Evolutionary conservation across 2,888 invertebrate species (phyloP).

Genomic region (Imbricaverruca yamaguchii): DNA sequence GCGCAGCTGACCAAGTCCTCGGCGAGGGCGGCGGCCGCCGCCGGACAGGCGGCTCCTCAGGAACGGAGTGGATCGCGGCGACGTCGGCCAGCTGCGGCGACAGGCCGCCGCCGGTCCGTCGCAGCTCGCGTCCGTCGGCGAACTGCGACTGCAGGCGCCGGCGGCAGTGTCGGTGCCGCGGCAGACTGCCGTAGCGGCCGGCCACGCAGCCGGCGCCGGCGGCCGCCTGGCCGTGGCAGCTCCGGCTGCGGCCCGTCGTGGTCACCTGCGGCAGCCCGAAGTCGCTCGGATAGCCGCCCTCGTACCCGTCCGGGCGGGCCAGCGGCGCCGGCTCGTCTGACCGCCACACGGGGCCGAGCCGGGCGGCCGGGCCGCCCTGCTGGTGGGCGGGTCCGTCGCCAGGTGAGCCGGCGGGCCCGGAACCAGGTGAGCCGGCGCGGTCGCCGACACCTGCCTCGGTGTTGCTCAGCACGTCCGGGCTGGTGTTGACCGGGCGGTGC

Average conservation of each 20-base stretch:
- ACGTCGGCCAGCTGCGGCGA: not conserved
- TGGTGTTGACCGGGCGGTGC: not conserved
- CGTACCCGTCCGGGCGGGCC: not conserved
- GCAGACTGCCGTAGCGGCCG: not conserved
- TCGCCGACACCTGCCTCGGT: not conserved
- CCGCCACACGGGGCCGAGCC: not conserved
- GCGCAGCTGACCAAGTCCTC: not conserved
- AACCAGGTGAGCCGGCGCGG: not conserved
- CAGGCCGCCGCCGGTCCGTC: not conserved
- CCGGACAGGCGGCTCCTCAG: not conserved
- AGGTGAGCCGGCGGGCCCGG: not conserved
- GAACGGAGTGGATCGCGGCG: not conserved
- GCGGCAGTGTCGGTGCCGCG: not conserved
- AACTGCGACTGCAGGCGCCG: not conserved
- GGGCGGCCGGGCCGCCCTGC: not conserved
- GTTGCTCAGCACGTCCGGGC: not conserved
- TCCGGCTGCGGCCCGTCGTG: not conserved
- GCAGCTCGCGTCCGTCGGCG: not conserved
- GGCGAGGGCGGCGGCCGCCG: not conserved
- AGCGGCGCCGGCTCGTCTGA: slow-evolving; percentile 10
- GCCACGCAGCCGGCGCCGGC: not conserved
- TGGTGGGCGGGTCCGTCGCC: not conserved
- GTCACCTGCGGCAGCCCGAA: not conserved
- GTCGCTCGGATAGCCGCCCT: not conserved
- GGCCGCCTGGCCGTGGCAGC: not conserved